These are phyloP conservation scores for Pegoplata infirma DNA, from an alignment of 2,888 invertebrate species.

Conservation along the genomic window DNA sequence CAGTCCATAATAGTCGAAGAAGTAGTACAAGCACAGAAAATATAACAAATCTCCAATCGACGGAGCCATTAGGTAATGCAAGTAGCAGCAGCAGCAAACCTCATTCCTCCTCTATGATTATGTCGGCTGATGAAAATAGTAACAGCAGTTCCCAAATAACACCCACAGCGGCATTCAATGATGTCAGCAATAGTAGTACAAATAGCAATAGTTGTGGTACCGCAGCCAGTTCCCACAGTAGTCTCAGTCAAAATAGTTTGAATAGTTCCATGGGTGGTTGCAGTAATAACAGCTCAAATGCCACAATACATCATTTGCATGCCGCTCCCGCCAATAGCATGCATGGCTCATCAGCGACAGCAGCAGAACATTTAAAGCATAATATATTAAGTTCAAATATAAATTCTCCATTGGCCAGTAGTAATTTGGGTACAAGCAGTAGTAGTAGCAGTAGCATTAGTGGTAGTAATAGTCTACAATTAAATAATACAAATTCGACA, in stretches of 20 bases:
- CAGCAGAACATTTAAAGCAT: constrained; percentile 61
- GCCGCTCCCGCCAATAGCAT: constrained; percentile 45
- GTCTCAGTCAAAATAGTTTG: constrained; percentile 70
- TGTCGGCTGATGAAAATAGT: constrained; percentile 70
- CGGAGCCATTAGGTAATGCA: constrained; percentile 27
- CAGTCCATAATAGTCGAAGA: constrained; percentile 40
- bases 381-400: constrained; percentile 62
- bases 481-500: constrained; percentile 47
- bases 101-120: constrained; percentile 40
- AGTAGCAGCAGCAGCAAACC: constrained; percentile 37
- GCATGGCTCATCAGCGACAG: constrained; percentile 51
- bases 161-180: constrained; percentile 73
- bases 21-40: constrained; percentile 37
- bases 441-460: constrained; percentile 63
- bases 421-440: constrained; percentile 12
- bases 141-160: constrained; percentile 68
- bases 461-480: constrained; percentile 64
- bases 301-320: constrained; percentile 45
- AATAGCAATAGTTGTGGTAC: constrained; percentile 76
- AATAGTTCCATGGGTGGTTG: constrained; percentile 64
- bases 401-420: constrained; percentile 64
- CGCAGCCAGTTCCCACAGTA: constrained; percentile 67
- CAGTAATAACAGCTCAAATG: constrained; percentile 65
- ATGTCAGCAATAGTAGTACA: constrained; percentile 76
- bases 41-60: constrained; percentile 5